Percentiles rank a stretch among this genome's conserved stretches.
These are phyloP conservation scores for Eupithecia vulgata DNA, from an alignment of 2,888 invertebrate genomes.

Conservation along the genomic window DNA sequence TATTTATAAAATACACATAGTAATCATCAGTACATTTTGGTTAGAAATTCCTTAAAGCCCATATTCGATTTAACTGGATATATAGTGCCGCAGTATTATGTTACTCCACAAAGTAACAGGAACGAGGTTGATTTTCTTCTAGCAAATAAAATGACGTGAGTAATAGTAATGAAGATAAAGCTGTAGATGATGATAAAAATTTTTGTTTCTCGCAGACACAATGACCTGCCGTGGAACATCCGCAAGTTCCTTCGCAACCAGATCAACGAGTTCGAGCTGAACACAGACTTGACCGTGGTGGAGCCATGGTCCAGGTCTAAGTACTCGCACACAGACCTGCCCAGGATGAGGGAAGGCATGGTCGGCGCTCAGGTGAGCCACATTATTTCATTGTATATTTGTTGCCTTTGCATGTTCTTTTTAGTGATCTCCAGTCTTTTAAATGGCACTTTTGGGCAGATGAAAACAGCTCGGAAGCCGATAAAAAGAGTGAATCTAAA, in stretches of 20 bases:
- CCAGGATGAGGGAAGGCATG: slow-evolving; percentile 1
- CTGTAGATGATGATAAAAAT: background rate
- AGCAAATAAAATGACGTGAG: background rate
- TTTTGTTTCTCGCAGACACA: slow-evolving; percentile 69
- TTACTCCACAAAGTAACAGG: background rate
- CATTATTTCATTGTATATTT: background rate
- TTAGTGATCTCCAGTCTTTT: background rate
- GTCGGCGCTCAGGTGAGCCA: slow-evolving; percentile 77
- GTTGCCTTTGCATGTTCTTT: background rate
- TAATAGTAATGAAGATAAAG: background rate
- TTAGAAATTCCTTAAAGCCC: too few relatives aligned
- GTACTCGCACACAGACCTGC: slow-evolving; percentile 70
- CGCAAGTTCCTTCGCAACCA: slow-evolving; percentile 88
- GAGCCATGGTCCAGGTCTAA: slow-evolving; percentile 86
- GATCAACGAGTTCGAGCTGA: slow-evolving; percentile 85
- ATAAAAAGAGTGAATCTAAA: too few relatives aligned
- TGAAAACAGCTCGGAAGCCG: background rate
- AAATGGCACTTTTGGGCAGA: background rate
- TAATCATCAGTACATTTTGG: too few relatives aligned
- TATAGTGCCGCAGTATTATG: background rate
- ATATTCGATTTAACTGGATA: too few relatives aligned
- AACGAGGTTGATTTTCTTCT: background rate
- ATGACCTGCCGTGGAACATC: slow-evolving; percentile 90
- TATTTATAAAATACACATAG: too few relatives aligned
- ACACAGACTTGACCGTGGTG: slow-evolving; percentile 83